Evolutionary conservation across 1,140 invertebrate genomes (phyloP).

Genomic region (Euura saliciscinereae): DNA sequence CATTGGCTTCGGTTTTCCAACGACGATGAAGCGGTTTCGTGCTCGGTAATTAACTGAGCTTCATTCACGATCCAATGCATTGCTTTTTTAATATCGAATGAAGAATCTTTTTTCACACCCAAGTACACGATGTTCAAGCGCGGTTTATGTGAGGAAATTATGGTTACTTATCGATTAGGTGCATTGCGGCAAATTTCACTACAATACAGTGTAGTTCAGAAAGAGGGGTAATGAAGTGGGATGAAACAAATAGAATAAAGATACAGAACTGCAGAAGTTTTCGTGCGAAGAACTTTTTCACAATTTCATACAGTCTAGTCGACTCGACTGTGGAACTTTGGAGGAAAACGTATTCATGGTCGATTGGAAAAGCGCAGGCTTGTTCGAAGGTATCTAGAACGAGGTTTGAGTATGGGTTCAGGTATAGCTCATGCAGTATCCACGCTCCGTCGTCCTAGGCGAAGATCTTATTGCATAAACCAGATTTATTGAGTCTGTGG

Average conservation of each 20-base stretch:
- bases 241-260: too few relatives aligned
- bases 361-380: background rate
- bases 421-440: background rate
- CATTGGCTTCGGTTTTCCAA: too few relatives aligned
- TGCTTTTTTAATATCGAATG: too few relatives aligned
- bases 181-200: too few relatives aligned
- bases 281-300: too few relatives aligned
- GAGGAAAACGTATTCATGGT: background rate
- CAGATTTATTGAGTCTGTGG: constrained; percentile 35
- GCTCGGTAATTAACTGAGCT: too few relatives aligned
- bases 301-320: background rate
- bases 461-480: constrained; percentile 39
- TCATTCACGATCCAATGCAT: too few relatives aligned
- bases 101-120: too few relatives aligned
- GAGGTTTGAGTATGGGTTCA: background rate
- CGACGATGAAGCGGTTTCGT: too few relatives aligned
- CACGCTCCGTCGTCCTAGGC: background rate
- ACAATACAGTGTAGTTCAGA: too few relatives aligned
- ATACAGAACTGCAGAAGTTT: too few relatives aligned
- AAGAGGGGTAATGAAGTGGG: too few relatives aligned
- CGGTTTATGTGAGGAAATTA: background rate
- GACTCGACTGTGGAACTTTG: background rate
- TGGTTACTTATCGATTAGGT: background rate
- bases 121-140: background rate
- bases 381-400: background rate